Conservation (phyloP, 2,113 vertebrate genomes). For the Hippocampus mohnikei region DNA sequence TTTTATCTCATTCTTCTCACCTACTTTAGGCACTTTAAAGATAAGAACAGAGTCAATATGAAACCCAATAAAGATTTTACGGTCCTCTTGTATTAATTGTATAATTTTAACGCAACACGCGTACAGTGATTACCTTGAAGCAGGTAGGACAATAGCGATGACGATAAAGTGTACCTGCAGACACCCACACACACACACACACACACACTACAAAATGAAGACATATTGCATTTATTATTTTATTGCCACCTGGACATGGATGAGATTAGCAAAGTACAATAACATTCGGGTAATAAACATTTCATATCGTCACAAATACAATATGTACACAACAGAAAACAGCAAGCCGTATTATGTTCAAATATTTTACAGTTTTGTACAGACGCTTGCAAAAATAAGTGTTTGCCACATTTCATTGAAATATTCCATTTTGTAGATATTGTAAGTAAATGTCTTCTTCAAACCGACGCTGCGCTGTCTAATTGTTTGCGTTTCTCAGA, state of each 20-base stretch:
- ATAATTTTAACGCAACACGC: too few relatives aligned
- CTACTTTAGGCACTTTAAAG: not conserved
- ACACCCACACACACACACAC: not conserved
- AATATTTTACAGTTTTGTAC: not conserved
- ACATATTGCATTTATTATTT: not conserved
- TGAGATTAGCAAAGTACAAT: not conserved
- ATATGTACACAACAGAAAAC: not conserved
- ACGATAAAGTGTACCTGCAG: too few relatives aligned
- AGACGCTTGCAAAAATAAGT: not conserved
- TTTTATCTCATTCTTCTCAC: constrained; percentile 1
- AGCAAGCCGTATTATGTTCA: too few relatives aligned
- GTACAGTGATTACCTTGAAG: not conserved
- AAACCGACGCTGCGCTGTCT: too few relatives aligned
- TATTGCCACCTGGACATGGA: not conserved
- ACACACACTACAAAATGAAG: not conserved
- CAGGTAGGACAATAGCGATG: too few relatives aligned
- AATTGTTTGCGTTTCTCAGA: too few relatives aligned
- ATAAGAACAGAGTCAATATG: not conserved
- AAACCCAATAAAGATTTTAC: not conserved
- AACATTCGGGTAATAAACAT: not conserved
- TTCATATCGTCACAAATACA: not conserved
- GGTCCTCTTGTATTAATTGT: not conserved
- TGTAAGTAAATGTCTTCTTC: too few relatives aligned
- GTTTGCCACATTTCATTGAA: not conserved
- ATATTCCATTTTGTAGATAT: not conserved